Evolutionary conservation across 2,797 vertebrate species (phyloP).

Genomic region (Eleutherodactylus coqui): DNA sequence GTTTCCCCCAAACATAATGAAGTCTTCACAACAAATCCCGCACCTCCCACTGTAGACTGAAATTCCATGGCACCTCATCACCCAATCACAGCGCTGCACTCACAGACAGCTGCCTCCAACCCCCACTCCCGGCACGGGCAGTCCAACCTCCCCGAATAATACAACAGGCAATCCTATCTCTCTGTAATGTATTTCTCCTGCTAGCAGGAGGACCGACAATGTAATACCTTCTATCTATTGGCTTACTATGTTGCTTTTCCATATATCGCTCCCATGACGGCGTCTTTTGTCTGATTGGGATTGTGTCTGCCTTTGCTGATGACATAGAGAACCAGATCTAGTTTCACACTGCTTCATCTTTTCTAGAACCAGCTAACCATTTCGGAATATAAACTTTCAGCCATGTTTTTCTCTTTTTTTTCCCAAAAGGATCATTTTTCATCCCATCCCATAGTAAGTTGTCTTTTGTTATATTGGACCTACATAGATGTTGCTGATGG

Average conservation of each 20-base stretch:
- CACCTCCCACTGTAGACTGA: slow-evolving; percentile 50
- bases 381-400: not conserved
- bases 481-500: not conserved
- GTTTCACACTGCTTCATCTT: not conserved
- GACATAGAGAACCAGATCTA: not conserved
- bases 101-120: slow-evolving; percentile 56
- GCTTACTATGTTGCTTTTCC: not conserved
- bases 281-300: slow-evolving; percentile 1
- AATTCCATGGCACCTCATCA: slow-evolving; percentile 62
- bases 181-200: not conserved
- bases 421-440: not conserved
- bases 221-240: not conserved
- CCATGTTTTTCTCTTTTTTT: not conserved
- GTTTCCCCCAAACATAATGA: slow-evolving; percentile 1
- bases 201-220: not conserved
- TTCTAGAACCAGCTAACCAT: not conserved
- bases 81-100: slow-evolving; percentile 33
- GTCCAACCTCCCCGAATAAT: slow-evolving; percentile 36
- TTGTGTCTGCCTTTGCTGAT: not conserved
- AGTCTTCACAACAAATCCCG: slow-evolving; percentile 23
- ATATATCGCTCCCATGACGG: not conserved
- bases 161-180: slow-evolving; percentile 13
- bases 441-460: not conserved
- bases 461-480: not conserved
- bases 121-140: slow-evolving; percentile 39